Evolutionary conservation across 2,797 vertebrate genomes (phyloP).

Genomic region (Chaunax sp.): DNA sequence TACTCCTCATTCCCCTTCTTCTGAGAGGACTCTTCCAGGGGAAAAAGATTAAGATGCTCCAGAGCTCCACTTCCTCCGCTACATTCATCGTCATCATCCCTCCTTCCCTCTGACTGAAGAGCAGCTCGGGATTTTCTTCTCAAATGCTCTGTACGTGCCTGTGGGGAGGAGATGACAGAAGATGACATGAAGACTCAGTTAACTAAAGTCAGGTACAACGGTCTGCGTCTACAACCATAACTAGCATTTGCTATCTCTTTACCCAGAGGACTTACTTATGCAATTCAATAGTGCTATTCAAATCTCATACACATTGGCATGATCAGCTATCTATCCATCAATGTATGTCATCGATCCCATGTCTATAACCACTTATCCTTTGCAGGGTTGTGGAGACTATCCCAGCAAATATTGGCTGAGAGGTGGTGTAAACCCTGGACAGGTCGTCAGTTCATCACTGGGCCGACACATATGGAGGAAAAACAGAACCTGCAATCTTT

Average conservation of each 20-base stretch:
- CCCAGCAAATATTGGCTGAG: no score
- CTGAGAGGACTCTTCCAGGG: conserved; percentile 82
- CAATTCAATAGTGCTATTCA: neutral
- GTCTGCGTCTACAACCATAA: neutral
- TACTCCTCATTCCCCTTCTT: conserved; percentile 88
- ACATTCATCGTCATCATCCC: conserved; percentile 21
- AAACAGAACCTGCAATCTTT: neutral
- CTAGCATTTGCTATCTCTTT: neutral
- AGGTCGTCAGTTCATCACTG: no score
- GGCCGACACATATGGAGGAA: no score
- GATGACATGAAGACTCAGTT: neutral
- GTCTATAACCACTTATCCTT: no score
- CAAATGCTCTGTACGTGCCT: conserved; percentile 90
- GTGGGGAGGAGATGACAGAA: conserved; percentile 11
- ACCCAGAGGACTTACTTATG: neutral
- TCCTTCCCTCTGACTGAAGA: conserved; percentile 60
- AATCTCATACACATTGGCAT: neutral
- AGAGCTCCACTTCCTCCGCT: conserved; percentile 36
- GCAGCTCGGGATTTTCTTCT: conserved; percentile 84
- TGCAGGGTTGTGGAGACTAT: no score
- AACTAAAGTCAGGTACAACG: neutral
- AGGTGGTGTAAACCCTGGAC: no score
- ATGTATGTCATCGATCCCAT: no score
- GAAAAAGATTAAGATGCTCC: conserved; percentile 89
- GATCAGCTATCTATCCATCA: no score